Percentiles rank a stretch among this genome's conserved stretches.
These are phyloP conservation scores for Falcunculus frontatus DNA, from an alignment of 2,113 vertebrate species.

Conservation along the genomic window DNA sequence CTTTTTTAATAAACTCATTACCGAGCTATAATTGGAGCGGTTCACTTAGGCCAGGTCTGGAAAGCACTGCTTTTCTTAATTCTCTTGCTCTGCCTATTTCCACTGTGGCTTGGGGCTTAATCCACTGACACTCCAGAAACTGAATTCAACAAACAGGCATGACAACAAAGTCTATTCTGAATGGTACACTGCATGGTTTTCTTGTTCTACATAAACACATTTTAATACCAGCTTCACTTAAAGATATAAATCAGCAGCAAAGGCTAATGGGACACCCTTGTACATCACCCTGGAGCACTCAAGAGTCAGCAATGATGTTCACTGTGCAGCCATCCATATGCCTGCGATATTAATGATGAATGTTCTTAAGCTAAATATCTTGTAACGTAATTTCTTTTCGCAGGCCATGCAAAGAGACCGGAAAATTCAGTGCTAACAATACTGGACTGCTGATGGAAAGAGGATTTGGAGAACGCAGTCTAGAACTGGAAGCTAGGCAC, in stretches of 20 bases:
- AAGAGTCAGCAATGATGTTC: not conserved
- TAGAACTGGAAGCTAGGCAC: not conserved
- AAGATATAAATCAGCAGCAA: not conserved
- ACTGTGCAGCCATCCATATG: not conserved
- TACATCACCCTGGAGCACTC: not conserved
- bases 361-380: not conserved
- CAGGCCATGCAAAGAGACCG: not conserved
- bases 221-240: not conserved
- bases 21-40: not conserved
- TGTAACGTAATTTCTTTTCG: not conserved
- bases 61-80: not conserved
- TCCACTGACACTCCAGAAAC: not conserved
- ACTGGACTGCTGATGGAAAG: not conserved
- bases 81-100: not conserved
- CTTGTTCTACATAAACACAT: not conserved
- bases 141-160: not conserved
- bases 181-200: not conserved
- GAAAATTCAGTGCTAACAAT: not conserved
- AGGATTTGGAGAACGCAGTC: not conserved
- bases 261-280: not conserved
- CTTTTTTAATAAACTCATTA: conserved; percentile 54
- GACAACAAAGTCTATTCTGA: not conserved
- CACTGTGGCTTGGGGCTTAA: not conserved
- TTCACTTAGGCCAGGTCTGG: not conserved
- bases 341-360: not conserved